phyloP scores from a whole-genome alignment of 2,113 vertebrate genomes.

The Turdus rufiventris region DNA sequence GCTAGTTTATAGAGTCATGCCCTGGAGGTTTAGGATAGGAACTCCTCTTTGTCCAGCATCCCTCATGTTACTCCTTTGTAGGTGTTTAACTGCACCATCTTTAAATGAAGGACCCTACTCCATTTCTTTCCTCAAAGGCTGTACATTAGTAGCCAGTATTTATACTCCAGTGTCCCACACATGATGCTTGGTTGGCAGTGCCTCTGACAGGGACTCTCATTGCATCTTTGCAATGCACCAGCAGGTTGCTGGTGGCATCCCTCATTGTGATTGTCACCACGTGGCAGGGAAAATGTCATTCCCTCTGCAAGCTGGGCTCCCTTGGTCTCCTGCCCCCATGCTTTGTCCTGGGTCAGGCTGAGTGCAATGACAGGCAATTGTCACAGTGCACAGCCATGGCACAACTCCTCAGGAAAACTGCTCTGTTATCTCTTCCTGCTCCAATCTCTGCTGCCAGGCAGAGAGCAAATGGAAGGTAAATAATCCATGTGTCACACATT shows the following conservation, averaged over 20 bases:
- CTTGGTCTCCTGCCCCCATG: not conserved
- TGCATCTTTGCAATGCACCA: rapidly evolving
- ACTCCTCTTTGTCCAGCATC: not conserved
- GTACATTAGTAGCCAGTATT: not conserved
- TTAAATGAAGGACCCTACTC: not conserved
- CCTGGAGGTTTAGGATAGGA: not conserved
- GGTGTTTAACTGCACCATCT: not conserved
- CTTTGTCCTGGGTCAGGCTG: not conserved
- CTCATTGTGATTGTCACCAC: not conserved
- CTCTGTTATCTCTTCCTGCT: not conserved
- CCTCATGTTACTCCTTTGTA: not conserved
- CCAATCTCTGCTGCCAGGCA: not conserved
- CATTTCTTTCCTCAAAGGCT: not conserved
- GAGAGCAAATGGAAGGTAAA: not conserved
- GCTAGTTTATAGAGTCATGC: not conserved
- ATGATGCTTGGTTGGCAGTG: not conserved
- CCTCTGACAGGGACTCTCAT: not conserved
- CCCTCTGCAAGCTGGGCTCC: not conserved
- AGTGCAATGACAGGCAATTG: not conserved
- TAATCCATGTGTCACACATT: too few species aligned
- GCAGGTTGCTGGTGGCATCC: not conserved
- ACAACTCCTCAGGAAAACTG: not conserved
- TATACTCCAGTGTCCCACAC: not conserved
- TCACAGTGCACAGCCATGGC: not conserved
- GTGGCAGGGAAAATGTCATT: not conserved